Conservation (phyloP, 2,888 invertebrate species). For the Nephrotoma flavescens region DNA sequence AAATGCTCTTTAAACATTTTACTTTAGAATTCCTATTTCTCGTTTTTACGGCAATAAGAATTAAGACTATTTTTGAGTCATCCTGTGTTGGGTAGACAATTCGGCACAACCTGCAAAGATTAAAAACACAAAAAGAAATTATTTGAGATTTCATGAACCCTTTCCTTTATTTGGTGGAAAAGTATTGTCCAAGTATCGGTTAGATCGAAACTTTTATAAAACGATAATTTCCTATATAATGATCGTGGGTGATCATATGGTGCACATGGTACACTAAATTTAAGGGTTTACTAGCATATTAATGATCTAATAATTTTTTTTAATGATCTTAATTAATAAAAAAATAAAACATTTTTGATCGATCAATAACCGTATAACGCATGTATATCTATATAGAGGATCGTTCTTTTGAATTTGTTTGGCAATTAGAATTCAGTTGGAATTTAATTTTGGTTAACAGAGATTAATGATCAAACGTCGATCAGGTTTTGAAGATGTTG, state of each 20-base stretch:
- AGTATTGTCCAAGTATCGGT: no score
- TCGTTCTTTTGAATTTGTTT: background rate
- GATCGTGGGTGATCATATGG: background rate
- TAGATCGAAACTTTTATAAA: background rate
- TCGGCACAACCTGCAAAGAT: no score
- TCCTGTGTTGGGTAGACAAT: no score
- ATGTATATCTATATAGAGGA: background rate
- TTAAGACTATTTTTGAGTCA: no score
- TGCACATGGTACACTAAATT: background rate
- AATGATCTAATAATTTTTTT: background rate
- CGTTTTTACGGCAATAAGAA: no score
- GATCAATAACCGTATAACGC: background rate
- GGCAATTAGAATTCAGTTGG: background rate
- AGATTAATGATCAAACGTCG: background rate
- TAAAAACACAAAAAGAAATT: no score
- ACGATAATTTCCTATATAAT: background rate
- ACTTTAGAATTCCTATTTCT: no score
- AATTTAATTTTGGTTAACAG: background rate
- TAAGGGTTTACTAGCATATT: background rate
- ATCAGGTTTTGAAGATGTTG: background rate
- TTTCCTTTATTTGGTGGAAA: no score
- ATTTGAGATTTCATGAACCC: no score
- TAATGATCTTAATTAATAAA: background rate
- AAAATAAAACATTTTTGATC: background rate
- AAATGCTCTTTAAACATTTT: no score